These are phyloP conservation scores for Rhynchonycteris naso DNA, from an alignment of 2,797 vertebrate genomes.

Conservation along the genomic window DNA sequence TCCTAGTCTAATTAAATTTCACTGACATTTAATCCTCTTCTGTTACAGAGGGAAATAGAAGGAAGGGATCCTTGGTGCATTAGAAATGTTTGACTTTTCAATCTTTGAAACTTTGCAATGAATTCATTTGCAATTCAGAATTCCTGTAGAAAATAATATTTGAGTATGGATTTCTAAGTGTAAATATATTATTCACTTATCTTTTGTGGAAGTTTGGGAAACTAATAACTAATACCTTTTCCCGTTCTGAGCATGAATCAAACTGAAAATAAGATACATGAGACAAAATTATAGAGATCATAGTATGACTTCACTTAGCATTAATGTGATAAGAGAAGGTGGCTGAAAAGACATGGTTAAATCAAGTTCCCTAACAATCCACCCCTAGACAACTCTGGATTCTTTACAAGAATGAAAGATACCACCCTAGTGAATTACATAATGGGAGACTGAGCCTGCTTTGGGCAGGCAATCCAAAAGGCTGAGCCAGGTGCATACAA, in stretches of 20 bases:
- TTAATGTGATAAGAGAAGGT: not conserved
- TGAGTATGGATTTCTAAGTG: not conserved
- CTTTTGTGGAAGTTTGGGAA: not conserved
- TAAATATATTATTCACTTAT: not conserved
- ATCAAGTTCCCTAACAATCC: not conserved
- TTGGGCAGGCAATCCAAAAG: not conserved
- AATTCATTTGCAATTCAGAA: not conserved
- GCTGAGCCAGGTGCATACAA: rapidly evolving
- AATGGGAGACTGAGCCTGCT: not conserved
- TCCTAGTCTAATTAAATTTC: conserved; percentile 21
- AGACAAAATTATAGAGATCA: not conserved
- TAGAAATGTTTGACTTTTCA: not conserved
- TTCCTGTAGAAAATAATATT: not conserved
- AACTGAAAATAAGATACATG: not conserved
- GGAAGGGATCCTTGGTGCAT: not conserved
- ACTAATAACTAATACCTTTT: not conserved
- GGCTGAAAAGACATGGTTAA: not conserved
- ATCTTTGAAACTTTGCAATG: not conserved
- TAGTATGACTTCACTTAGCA: not conserved
- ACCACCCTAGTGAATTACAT: rapidly evolving
- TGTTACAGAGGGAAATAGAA: not conserved
- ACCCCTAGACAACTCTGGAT: not conserved
- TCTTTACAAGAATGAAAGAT: not conserved
- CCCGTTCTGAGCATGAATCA: not conserved
- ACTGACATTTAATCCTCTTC: not conserved